A percentile compares a stretch with the other conserved stretches of the same genome.
Conservation (phyloP, 2,888 invertebrate species). For the Tridacna gigas region DNA sequence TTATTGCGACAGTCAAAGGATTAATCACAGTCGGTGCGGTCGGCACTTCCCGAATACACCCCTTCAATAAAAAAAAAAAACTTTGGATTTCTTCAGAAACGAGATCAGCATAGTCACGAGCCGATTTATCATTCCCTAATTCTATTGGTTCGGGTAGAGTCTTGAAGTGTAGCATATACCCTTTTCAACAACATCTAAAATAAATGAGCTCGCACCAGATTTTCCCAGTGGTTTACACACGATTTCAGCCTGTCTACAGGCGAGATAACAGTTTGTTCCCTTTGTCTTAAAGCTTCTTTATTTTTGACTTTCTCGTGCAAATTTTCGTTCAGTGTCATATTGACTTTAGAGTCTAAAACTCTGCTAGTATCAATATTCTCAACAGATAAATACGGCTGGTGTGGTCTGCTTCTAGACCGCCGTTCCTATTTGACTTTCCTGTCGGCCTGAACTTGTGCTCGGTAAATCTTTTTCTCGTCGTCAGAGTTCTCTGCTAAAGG, state of each 20-base stretch:
- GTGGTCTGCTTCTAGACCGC: slow-evolving; percentile 9
- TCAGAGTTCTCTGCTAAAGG: slow-evolving; percentile 43
- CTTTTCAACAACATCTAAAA: background rate
- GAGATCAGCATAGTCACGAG: background rate
- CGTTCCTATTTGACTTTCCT: slow-evolving; percentile 36
- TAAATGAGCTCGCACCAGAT: background rate
- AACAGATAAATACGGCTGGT: background rate
- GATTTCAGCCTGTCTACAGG: background rate
- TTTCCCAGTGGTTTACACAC: background rate
- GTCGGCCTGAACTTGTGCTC: slow-evolving; percentile 36
- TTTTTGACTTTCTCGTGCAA: background rate
- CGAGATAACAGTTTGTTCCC: background rate
- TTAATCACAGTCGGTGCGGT: slow-evolving; percentile 29
- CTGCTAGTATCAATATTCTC: background rate
- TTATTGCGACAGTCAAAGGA: slow-evolving; percentile 47
- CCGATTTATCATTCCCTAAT: background rate
- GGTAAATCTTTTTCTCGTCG: slow-evolving; percentile 44
- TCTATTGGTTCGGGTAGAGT: background rate
- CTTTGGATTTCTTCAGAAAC: background rate
- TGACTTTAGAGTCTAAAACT: background rate
- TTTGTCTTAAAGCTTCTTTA: background rate
- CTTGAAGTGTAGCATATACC: background rate
- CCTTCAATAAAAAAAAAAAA: background rate
- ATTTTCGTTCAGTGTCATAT: background rate
- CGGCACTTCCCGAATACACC: background rate